phyloP scores from a whole-genome alignment of 2,797 vertebrate species.

The Pachyuromys duprasi region DNA sequence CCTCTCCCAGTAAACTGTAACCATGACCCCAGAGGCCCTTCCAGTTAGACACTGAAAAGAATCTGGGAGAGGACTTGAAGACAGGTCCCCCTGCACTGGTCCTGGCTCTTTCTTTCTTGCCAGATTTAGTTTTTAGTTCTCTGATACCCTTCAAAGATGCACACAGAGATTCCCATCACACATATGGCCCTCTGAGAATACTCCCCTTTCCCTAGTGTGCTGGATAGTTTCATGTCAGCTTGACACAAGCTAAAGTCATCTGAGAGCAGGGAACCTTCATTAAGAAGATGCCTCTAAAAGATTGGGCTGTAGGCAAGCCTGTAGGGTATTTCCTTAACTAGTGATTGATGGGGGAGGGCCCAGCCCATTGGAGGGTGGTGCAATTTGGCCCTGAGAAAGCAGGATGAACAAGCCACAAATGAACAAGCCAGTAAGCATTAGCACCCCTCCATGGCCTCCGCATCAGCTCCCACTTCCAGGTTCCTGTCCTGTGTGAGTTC shows the following conservation, averaged over 20 bases:
- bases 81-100: background rate
- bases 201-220: background rate
- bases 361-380: background rate
- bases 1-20: constrained; percentile 63
- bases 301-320: background rate
- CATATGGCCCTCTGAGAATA: background rate
- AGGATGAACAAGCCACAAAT: background rate
- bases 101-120: constrained; percentile 36
- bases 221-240: background rate
- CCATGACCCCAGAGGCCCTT: constrained; percentile 58
- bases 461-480: background rate
- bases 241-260: background rate
- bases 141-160: background rate
- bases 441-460: background rate
- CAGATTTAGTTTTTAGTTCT: constrained; percentile 29
- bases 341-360: background rate
- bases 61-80: background rate
- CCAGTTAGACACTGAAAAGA: background rate
- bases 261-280: background rate
- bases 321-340: background rate
- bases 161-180: background rate
- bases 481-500: background rate
- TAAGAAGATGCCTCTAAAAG: background rate
- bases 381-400: background rate
- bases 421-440: background rate